Conservation (phyloP, 2,888 invertebrate genomes). For the Escarpia spicata region DNA sequence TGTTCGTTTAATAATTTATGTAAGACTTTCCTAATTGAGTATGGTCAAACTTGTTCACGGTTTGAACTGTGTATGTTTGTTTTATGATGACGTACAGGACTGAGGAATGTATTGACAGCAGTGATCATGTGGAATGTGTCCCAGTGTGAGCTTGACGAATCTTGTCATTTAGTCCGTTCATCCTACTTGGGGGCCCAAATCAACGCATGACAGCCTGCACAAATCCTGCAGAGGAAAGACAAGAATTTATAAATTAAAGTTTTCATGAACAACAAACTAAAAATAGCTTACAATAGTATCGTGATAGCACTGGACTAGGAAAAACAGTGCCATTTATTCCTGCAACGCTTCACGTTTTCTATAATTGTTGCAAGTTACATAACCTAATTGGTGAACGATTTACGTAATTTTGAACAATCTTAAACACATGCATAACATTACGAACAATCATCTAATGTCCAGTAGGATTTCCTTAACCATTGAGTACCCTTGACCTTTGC, state of each 20-base stretch:
- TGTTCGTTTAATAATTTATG: background rate
- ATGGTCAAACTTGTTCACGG: background rate
- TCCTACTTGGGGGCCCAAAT: background rate
- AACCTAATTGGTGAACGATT: no score
- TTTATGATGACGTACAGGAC: background rate
- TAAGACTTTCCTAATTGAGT: background rate
- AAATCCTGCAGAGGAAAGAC: constrained; percentile 7
- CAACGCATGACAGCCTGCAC: background rate
- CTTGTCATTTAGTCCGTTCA: background rate
- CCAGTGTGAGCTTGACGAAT: background rate
- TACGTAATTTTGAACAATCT: no score
- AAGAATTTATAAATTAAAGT: background rate
- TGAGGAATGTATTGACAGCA: background rate
- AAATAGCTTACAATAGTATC: no score
- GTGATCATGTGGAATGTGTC: background rate
- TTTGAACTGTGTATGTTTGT: background rate
- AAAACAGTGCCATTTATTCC: no score
- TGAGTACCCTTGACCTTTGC: no score
- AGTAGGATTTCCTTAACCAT: no score
- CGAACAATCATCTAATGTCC: no score
- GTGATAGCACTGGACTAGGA: no score
- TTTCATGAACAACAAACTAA: no score
- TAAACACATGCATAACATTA: no score
- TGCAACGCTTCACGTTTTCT: no score
- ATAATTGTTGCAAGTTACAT: no score